Conservation (phyloP, 2,113 vertebrate genomes). For the Struthidea cinerea region DNA sequence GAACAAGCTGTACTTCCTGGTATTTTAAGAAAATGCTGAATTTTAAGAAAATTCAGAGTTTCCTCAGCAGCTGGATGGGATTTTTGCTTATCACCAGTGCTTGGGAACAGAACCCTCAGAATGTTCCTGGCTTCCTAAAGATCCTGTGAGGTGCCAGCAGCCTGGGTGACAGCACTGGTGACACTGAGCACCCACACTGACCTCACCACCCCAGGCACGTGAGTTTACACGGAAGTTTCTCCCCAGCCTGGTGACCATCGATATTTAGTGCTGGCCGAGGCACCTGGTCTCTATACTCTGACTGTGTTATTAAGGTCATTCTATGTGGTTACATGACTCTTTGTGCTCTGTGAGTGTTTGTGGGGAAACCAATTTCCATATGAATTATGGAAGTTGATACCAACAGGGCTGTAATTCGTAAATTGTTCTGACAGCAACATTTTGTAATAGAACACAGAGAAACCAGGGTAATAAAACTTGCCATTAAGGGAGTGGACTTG, state of each 20-base stretch:
- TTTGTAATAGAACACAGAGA: conserved; percentile 11
- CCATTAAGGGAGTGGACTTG: conserved; percentile 10
- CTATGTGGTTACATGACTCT: background rate
- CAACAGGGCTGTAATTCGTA: background rate
- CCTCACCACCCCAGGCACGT: background rate
- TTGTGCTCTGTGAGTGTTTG: background rate
- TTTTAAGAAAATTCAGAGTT: background rate
- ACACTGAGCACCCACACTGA: background rate
- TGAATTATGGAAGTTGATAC: background rate
- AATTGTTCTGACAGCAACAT: conserved; percentile 2
- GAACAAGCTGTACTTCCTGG: background rate
- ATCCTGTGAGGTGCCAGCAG: background rate
- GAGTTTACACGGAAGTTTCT: background rate
- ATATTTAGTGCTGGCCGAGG: background rate
- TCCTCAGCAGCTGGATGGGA: background rate
- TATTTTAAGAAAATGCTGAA: background rate
- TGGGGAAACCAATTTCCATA: background rate
- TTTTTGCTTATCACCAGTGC: background rate
- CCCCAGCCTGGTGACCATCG: background rate
- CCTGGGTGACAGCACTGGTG: background rate
- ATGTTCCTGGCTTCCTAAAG: background rate
- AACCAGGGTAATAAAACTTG: conserved; percentile 19
- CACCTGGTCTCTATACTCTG: background rate
- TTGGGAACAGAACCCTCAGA: conserved; percentile 20
- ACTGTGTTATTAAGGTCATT: background rate